Percentiles rank a stretch among this genome's conserved stretches.
Conservation (phyloP, 2,888 invertebrate species). For the Ophioninae sp. region DNA sequence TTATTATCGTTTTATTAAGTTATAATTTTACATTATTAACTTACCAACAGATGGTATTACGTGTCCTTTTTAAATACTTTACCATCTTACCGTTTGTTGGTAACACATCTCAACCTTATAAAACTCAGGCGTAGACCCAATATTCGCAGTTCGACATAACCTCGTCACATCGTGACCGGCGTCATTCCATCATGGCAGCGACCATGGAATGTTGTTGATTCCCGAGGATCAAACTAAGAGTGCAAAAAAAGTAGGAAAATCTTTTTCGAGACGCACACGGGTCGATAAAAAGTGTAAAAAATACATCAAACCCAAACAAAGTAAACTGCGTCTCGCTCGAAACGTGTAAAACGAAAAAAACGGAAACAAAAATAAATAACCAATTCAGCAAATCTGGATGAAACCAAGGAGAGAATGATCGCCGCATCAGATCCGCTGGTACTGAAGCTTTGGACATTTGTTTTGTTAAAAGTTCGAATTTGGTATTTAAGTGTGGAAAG, state of each 20-base stretch:
- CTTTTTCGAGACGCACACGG: not conserved
- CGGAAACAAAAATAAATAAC: conserved; percentile 55
- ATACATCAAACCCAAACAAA: conserved; percentile 22
- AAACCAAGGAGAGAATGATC: conserved; percentile 91
- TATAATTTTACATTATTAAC: not conserved
- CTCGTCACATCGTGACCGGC: conserved; percentile 34
- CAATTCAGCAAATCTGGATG: conserved; percentile 92
- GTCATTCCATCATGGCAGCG: conserved; percentile 61
- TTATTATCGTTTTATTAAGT: not conserved
- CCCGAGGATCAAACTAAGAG: conserved; percentile 3
- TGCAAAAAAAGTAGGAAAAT: conserved; percentile 7
- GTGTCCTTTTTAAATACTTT: too few species aligned
- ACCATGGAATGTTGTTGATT: conserved; percentile 47
- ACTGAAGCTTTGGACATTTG: conserved; percentile 66
- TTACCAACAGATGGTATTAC: not conserved
- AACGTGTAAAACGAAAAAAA: conserved; percentile 19
- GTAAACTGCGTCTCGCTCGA: not conserved
- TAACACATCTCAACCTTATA: too few species aligned
- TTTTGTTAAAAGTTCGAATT: not conserved
- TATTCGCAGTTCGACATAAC: not conserved
- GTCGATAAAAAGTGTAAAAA: not conserved
- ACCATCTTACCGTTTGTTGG: too few species aligned
- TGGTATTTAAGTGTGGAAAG: too few species aligned
- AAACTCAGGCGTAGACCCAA: not conserved
- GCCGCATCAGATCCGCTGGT: conserved; percentile 95